Base-by-base conservation (phyloP, 1,140 invertebrate genomes). In the Papilio dardanus region DNA sequence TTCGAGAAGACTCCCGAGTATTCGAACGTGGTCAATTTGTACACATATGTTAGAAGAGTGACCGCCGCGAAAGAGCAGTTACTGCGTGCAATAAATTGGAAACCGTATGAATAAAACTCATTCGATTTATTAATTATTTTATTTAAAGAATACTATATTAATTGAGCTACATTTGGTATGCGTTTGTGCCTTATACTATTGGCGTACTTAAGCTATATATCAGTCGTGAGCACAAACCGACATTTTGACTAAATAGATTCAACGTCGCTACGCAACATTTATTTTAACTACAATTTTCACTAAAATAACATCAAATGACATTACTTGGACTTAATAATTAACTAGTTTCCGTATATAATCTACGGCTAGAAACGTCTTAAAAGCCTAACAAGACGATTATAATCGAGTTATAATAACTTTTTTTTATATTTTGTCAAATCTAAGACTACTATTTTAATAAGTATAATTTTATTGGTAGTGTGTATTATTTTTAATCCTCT, bases 151-250 rank as follows among this genome's bases (percentile, higher is more conserved):
- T 12, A 7, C 68, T 74, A 75, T 81, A 82, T 79, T 84, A 84
- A 79, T 86, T 86, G 83, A 84, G 86, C 84, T 87, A 87, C 83
- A 89, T 87, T 90, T 85, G 85, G 85, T 86, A 79, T 79, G 74
- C 76, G 75, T 79, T 87, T 87, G 80, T 85, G 85, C 85, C 84
- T 83, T 73, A 62, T 3, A 62, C 24, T 62, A 28, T 54, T 80
- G 86, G 85, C 88, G 35, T 76, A 76, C 81, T 87, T 87, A 87
- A 82, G 67, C 81, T 86, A 87, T 71, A 62, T 77, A 78, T 86
- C 87, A 88, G 86, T 89, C 84, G 77, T 24, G n/a, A n/a, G n/a
- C n/a, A n/a, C 68, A 76, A 35, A 66, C 71, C 75, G 50, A 62
- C 54, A 62, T 30, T 12, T 10, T 14, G 10, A 54, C 50, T 12